These are phyloP conservation scores for Ammodytes marinus DNA, from an alignment of 2,113 vertebrate species.

Conservation along the genomic window DNA sequence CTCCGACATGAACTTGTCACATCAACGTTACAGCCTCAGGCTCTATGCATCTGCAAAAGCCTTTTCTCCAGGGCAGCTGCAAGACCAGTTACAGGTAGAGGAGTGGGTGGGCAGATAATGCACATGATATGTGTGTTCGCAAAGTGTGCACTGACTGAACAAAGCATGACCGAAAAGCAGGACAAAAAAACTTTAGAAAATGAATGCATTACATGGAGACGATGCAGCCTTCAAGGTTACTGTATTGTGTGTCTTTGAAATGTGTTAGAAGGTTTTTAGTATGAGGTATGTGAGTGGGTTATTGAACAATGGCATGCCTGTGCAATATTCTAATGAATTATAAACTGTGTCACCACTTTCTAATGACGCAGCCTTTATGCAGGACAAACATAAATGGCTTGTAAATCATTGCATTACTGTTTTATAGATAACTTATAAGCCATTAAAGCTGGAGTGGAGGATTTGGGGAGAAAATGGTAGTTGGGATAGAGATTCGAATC, in stretches of 20 bases:
- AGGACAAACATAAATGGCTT: not conserved
- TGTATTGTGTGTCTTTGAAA: too few species aligned
- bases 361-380: not conserved
- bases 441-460: too few species aligned
- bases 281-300: too few species aligned
- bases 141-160: not conserved
- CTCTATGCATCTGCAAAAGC: constrained; percentile 38
- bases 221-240: not conserved
- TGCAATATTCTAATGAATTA: not conserved
- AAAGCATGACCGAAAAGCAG: not conserved
- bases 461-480: too few species aligned
- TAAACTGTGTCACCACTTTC: not conserved
- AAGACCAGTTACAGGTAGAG: constrained; percentile 24
- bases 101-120: constrained; percentile 52
- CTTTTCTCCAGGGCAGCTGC: constrained; percentile 30
- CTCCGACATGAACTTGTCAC: constrained; percentile 33
- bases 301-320: not conserved
- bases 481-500: too few species aligned
- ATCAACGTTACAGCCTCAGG: constrained; percentile 28
- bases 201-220: not conserved
- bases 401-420: not conserved
- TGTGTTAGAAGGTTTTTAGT: not conserved
- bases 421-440: not conserved
- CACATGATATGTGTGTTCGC: constrained; percentile 30
- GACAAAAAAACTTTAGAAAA: not conserved